Percentiles rank a stretch among this genome's conserved stretches.
These are phyloP conservation scores for Dromaius novaehollandiae DNA, from an alignment of 2,113 vertebrate species.

Conservation along the genomic window DNA sequence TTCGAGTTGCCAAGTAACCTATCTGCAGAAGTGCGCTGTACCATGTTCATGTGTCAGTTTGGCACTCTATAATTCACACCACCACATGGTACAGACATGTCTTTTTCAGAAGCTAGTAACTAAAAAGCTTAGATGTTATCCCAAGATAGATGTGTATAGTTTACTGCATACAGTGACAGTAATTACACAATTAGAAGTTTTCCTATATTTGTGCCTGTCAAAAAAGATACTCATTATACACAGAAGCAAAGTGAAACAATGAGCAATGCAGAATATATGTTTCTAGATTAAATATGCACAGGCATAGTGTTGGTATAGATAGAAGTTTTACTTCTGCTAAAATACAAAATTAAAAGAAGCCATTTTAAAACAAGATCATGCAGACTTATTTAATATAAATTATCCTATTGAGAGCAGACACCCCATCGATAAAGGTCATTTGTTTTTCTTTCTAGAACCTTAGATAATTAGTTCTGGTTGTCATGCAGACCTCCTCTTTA, in stretches of 20 bases:
- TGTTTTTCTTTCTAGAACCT: background rate
- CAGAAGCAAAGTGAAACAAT: background rate
- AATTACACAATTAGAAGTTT: background rate
- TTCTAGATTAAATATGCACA: background rate
- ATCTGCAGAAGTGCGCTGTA: background rate
- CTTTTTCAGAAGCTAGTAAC: background rate
- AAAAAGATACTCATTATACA: background rate
- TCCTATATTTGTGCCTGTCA: background rate
- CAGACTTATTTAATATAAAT: background rate
- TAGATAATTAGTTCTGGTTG: constrained; percentile 16
- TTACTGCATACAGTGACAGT: background rate
- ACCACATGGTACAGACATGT: background rate
- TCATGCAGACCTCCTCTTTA: constrained; percentile 30
- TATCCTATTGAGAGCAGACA: background rate
- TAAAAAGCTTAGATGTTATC: background rate
- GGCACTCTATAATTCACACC: background rate
- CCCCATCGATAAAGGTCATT: background rate
- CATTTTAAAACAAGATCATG: background rate
- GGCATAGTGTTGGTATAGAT: background rate
- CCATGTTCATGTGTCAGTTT: background rate
- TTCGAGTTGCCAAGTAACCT: background rate
- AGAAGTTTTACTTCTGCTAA: background rate
- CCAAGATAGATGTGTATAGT: background rate
- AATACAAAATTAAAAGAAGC: background rate
- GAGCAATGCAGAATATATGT: background rate